Evolutionary conservation across 2,797 vertebrate species (phyloP), one percentile per base, ranked within the genome.

Genomic region (Enteromius anoplus): DNA sequence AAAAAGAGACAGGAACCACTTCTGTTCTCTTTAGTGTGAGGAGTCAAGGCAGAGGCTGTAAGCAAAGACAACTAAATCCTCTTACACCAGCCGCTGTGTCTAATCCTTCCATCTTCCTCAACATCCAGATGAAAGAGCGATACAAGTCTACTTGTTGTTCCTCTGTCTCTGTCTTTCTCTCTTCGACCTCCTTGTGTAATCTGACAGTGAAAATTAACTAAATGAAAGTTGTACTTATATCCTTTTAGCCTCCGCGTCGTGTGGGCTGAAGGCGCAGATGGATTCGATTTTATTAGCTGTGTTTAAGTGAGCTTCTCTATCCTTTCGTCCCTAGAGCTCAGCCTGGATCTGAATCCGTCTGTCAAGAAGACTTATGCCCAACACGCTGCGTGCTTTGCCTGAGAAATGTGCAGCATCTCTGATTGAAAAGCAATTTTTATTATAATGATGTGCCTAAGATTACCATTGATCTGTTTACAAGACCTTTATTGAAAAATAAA

Each of bases 251-350:
- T 81, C 26, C 7, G 4, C 82, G 81, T 55, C 32, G 15, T 83
- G 72, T 62, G 29, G 62, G 80, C 75, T 68, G 79, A 84, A 82
- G 62, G 62, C 49, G 26, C 79, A 80, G 49, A 70, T 76, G 72
- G 80, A 80, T 87, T 78, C 17, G 23, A 80, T 82, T 78, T 68
- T 77, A 88, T 85, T 83, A 84, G 83, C 78, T 40, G 65, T 83
- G 73, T 69, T 82, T 83, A 76, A 82, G 62, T 81, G 80, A 73
- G 60, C 58, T 75, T 73, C 60, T 75, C 49, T 75, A 82, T 82
- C 34, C 72, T 49, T 55, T 68, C 12, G 62, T 82, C 81, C 62
- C 81, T 68, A 49, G 82, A 71, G 73, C 73, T 78, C 53, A 40
- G 75, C 53, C 75, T 47, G 64, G 65, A 82, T 82, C 71, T 75